phyloP scores from a whole-genome alignment of 2,797 vertebrate species.

The Pachyuromys duprasi region DNA sequence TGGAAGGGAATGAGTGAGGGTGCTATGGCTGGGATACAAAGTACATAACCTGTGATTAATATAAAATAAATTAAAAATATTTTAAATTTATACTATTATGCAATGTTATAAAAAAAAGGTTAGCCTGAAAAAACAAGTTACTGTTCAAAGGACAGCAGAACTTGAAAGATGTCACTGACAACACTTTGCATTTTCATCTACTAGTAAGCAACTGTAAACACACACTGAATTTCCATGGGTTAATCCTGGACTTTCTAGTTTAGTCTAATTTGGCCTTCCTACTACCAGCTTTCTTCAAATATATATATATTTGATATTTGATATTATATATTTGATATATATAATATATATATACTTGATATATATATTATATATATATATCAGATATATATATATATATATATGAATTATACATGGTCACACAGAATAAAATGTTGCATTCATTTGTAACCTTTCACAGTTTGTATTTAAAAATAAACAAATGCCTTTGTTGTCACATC shows the following conservation, averaged over 20 bases:
- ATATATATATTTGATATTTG: too few relatives aligned
- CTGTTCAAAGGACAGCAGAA: background rate
- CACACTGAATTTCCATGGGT: background rate
- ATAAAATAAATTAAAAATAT: slow-evolving; percentile 36
- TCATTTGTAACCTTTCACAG: background rate
- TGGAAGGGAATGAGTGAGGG: too few relatives aligned
- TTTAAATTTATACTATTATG: background rate
- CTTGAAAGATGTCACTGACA: background rate
- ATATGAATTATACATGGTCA: background rate
- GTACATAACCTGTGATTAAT: too few relatives aligned
- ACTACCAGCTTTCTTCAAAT: background rate
- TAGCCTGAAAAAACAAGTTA: background rate
- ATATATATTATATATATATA: too few relatives aligned
- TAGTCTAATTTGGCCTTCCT: background rate
- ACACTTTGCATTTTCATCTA: background rate
- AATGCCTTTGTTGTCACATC: background rate
- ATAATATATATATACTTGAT: too few relatives aligned
- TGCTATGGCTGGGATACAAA: too few relatives aligned
- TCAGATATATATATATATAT: too few relatives aligned
- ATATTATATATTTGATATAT: too few relatives aligned
- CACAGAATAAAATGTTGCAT: background rate
- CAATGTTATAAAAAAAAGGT: background rate
- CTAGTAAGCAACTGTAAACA: background rate
- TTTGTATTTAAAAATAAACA: background rate
- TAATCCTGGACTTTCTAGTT: background rate